Evolutionary conservation across 2,888 invertebrate species (phyloP).

Genomic region (Lagria hirta): DNA sequence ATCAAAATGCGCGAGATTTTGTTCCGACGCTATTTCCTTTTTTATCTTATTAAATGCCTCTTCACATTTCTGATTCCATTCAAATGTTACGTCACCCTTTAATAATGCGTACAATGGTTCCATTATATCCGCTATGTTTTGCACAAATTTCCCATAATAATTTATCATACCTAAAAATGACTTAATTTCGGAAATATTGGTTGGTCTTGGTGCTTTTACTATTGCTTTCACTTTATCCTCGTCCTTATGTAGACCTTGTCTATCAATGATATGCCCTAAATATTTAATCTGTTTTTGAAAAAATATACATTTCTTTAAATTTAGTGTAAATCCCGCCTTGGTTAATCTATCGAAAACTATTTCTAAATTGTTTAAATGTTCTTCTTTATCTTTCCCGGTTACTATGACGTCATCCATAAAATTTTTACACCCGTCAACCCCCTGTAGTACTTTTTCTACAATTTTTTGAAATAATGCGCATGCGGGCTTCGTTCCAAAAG

Average conservation of each 20-base stretch:
- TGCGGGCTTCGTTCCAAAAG: constrained; percentile 37
- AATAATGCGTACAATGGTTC: constrained; percentile 23
- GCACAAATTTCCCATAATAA: constrained; percentile 26
- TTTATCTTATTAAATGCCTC: constrained; percentile 20
- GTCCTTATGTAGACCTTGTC: constrained; percentile 27
- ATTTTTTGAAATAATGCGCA: constrained; percentile 44
- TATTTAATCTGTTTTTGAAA: constrained; percentile 41
- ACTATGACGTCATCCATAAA: constrained; percentile 44
- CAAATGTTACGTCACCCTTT: constrained; percentile 15
- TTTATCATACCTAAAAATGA: constrained; percentile 24
- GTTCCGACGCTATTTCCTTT: constrained; percentile 6
- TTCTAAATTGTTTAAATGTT: constrained; percentile 35
- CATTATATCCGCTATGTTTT: constrained; percentile 12
- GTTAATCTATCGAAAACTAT: constrained; percentile 32
- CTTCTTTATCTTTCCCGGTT: constrained; percentile 31
- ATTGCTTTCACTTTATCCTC: constrained; percentile 29
- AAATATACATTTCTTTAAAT: constrained; percentile 43
- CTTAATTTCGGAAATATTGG: constrained; percentile 18
- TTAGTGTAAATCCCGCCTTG: constrained; percentile 38
- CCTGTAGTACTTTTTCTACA: constrained; percentile 43
- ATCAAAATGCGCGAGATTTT: constrained; percentile 18
- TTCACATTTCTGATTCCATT: constrained; percentile 24
- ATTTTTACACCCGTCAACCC: constrained; percentile 36
- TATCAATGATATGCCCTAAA: constrained; percentile 36
- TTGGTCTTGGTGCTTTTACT: constrained; percentile 22